Percentiles rank a stretch among this genome's conserved stretches.
Evolutionary conservation across 2,888 invertebrate species (phyloP).

Genomic region (Temnothorax unifasciatus): DNA sequence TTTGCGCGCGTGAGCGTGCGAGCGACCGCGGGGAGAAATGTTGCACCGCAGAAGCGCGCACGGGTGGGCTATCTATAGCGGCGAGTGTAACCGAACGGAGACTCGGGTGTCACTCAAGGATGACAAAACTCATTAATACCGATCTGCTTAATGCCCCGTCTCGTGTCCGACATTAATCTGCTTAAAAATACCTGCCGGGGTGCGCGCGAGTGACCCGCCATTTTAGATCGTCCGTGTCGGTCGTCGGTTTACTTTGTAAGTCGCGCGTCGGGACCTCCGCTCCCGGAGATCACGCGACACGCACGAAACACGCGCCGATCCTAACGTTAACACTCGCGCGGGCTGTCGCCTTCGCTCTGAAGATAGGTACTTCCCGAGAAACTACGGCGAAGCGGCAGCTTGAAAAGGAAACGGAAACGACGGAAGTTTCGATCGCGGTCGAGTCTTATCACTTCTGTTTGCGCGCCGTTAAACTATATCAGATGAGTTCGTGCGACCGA

Average conservation of each 20-base stretch:
- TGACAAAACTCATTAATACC: conserved; percentile 86
- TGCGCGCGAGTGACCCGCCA: conserved; percentile 43
- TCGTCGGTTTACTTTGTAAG: conserved; percentile 52
- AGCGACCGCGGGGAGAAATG: conserved; percentile 66
- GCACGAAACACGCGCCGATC: not conserved
- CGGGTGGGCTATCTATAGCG: conserved; percentile 85
- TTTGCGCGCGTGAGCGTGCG: conserved; percentile 27
- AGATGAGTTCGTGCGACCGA: conserved; percentile 1
- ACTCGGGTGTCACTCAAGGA: conserved; percentile 84
- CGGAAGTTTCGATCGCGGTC: conserved; percentile 29
- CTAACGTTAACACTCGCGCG: conserved; percentile 8
- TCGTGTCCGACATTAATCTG: conserved; percentile 85
- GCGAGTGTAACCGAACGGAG: conserved; percentile 84
- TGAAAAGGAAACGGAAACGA: conserved; percentile 17
- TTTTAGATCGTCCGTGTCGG: conserved; percentile 62
- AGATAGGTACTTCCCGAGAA: not conserved
- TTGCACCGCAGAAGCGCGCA: conserved; percentile 80
- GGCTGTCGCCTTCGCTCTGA: not conserved
- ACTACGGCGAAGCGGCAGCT: not conserved
- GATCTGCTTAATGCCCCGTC: conserved; percentile 85
- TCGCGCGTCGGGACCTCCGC: not conserved
- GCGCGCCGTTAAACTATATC: conserved; percentile 24
- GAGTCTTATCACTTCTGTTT: conserved; percentile 6
- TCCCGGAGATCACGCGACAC: conserved; percentile 11
- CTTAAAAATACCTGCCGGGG: conserved; percentile 82